Conservation (phyloP, 2,797 vertebrate species). For the Eurystomus glaucurus region DNA sequence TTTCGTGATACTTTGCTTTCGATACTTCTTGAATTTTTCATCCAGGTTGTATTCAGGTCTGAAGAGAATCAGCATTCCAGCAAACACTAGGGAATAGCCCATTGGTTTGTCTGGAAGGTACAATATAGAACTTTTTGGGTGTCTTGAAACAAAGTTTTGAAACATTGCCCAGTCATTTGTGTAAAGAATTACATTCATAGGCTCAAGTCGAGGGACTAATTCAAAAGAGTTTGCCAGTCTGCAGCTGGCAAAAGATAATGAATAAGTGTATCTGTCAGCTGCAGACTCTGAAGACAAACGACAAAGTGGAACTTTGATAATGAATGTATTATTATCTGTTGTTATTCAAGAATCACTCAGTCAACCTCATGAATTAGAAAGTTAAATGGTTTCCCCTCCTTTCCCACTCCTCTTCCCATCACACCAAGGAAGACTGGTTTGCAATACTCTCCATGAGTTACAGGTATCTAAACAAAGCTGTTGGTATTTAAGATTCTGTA, state of each 20-base stretch:
- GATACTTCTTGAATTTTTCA: neutral
- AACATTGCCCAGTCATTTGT: constrained; percentile 30
- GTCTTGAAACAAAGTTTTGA: constrained; percentile 37
- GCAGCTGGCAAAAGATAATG: constrained; percentile 36
- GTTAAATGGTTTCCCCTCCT: constrained; percentile 25
- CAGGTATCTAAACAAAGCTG: neutral
- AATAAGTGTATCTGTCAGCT: constrained; percentile 66
- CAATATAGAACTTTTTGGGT: neutral
- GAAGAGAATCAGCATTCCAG: neutral
- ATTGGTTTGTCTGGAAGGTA: neutral
- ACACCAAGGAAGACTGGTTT: neutral
- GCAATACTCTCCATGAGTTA: neutral
- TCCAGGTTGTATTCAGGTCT: neutral
- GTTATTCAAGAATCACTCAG: constrained; percentile 52
- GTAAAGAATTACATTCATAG: constrained; percentile 55
- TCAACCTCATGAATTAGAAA: constrained; percentile 47
- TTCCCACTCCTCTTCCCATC: neutral
- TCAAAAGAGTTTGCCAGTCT: constrained; percentile 45
- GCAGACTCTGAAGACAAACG: constrained; percentile 59
- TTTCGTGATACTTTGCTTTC: neutral
- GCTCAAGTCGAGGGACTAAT: constrained; percentile 24
- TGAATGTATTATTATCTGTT: constrained; percentile 41
- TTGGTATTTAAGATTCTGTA: neutral
- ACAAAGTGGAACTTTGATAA: constrained; percentile 60
- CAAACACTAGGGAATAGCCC: neutral